Conservation (phyloP, 2,113 vertebrate species). For the Phyllostomus hastatus region DNA sequence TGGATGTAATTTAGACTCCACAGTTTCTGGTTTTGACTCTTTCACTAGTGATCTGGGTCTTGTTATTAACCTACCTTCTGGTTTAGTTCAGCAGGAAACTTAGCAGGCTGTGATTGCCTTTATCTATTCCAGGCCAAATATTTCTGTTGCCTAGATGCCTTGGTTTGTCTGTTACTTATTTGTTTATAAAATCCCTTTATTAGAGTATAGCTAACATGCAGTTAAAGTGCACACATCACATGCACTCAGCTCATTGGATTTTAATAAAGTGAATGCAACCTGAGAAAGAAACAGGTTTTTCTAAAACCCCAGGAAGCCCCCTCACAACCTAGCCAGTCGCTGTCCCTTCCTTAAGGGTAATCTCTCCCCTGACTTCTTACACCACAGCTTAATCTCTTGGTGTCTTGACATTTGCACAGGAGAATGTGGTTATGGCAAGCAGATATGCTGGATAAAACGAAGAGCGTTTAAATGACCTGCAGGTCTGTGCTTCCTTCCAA, state of each 20-base stretch:
- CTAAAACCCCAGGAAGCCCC: too few relatives aligned
- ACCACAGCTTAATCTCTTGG: background rate
- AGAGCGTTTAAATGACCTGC: background rate
- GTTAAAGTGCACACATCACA: background rate
- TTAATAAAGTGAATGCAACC: background rate
- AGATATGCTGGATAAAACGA: background rate
- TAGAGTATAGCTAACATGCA: background rate
- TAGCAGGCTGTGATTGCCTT: constrained; percentile 1
- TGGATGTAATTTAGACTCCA: background rate
- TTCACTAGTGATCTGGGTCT: background rate
- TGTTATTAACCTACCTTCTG: constrained; percentile 19
- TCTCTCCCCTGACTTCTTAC: background rate
- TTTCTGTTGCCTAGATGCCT: constrained; percentile 1
- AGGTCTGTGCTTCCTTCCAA: background rate
- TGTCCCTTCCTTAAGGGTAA: background rate
- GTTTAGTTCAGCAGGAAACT: background rate
- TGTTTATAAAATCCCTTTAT: constrained; percentile 21
- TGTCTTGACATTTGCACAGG: background rate
- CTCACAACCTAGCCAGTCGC: background rate
- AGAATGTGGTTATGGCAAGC: background rate
- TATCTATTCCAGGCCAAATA: background rate
- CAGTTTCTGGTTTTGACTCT: background rate
- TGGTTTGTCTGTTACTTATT: constrained; percentile 1
- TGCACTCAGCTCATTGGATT: background rate
- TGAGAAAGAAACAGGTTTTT: background rate